phyloP scores from a whole-genome alignment of 2,113 vertebrate genomes.

The Microcebus lehilahytsara region DNA sequence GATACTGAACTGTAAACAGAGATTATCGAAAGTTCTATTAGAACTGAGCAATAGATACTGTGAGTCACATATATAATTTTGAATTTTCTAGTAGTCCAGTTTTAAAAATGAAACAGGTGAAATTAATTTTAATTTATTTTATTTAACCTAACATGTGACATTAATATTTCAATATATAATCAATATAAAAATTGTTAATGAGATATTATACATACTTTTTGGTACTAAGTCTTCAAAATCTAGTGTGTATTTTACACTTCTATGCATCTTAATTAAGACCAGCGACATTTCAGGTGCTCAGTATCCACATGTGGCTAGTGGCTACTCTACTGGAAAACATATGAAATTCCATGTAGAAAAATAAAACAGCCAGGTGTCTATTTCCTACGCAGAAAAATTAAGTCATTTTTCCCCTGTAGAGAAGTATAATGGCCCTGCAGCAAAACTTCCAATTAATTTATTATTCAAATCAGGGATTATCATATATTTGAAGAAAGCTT shows the following conservation, averaged over 20 bases:
- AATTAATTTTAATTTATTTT: conserved; percentile 7
- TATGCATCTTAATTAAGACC: not conserved
- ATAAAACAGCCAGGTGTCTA: not conserved
- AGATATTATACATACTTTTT: not conserved
- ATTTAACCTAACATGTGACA: not conserved
- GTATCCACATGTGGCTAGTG: not conserved
- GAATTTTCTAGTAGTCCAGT: not conserved
- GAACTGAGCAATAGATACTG: not conserved
- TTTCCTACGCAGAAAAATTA: not conserved
- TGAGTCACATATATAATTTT: not conserved
- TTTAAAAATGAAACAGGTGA: not conserved
- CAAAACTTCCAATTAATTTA: not conserved
- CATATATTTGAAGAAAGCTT: not conserved
- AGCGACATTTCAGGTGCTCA: not conserved
- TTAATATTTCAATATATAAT: not conserved
- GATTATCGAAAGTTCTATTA: not conserved
- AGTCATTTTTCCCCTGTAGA: not conserved
- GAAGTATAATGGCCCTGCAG: not conserved
- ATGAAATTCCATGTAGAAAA: not conserved
- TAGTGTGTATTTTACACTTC: not conserved
- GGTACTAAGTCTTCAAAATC: not conserved
- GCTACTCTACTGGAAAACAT: not conserved
- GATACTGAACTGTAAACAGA: not conserved
- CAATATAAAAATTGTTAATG: not conserved
- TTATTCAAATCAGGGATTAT: not conserved